A percentile compares a stretch with the other conserved stretches of the same genome.
Conservation (phyloP, 2,113 vertebrate species). For the Scartelaos histophorus region DNA sequence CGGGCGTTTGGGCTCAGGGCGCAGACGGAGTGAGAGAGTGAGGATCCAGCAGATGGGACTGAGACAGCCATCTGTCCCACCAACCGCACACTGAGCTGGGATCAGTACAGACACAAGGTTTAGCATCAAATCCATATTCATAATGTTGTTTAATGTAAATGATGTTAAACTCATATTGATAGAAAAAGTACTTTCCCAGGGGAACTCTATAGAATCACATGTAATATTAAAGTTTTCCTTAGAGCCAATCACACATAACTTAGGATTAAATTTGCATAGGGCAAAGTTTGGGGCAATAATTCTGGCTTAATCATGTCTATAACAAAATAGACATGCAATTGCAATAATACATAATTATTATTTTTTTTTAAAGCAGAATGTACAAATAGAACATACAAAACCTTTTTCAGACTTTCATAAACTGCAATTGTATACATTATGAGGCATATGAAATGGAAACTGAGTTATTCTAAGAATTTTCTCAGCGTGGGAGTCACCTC, state of each 20-base stretch:
- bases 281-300: background rate
- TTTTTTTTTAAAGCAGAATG: too few species aligned
- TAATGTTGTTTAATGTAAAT: background rate
- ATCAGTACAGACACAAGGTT: background rate
- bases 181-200: background rate
- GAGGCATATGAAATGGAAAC: background rate
- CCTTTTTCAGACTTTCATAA: background rate
- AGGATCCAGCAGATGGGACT: slow-evolving; percentile 50
- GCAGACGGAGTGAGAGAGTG: slow-evolving; percentile 31
- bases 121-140: background rate
- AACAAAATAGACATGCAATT: too few species aligned
- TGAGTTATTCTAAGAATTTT: slow-evolving; percentile 8
- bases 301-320: background rate
- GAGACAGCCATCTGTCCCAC: slow-evolving; percentile 50
- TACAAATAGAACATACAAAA: background rate
- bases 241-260: too few species aligned
- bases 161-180: background rate
- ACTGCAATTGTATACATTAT: background rate
- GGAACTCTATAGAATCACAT: background rate
- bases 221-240: background rate
- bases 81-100: background rate
- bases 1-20: slow-evolving; percentile 19
- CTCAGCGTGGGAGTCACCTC: background rate
- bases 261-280: too few species aligned
- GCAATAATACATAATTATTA: too few species aligned